Evolutionary conservation across 2,113 vertebrate species (phyloP).

Genomic region (Archocentrus centrarchus): DNA sequence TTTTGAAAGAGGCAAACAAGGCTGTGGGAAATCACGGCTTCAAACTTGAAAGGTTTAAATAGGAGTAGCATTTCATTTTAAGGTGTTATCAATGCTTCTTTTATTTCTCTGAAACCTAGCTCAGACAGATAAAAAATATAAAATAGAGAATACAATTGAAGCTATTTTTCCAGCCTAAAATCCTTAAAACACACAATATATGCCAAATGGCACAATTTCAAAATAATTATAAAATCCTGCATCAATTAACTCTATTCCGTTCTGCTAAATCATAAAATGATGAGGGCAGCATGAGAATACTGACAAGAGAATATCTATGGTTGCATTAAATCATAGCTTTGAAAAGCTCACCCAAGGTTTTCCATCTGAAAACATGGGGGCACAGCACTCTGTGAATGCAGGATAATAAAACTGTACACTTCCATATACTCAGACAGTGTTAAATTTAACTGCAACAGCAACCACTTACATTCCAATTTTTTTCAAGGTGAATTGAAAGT

Average conservation of each 20-base stretch:
- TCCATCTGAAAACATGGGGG: not conserved
- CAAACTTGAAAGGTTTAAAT: conserved; percentile 3
- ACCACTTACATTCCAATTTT: conserved; percentile 26
- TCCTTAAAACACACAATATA: not conserved
- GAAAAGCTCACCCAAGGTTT: conserved; percentile 13
- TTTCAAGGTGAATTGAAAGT: conserved; percentile 53
- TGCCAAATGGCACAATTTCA: not conserved
- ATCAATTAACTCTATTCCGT: not conserved
- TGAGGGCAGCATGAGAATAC: conserved; percentile 35
- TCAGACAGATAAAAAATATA: not conserved
- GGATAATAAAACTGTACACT: conserved; percentile 20
- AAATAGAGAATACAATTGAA: not conserved
- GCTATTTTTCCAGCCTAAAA: not conserved
- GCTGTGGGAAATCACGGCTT: not conserved
- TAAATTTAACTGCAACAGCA: conserved; percentile 22
- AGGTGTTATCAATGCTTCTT: not conserved
- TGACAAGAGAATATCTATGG: conserved; percentile 25
- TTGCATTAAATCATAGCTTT: conserved; percentile 5
- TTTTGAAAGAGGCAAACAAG: not conserved
- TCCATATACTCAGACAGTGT: conserved; percentile 1
- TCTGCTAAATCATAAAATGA: conserved; percentile 10
- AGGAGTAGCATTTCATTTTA: not conserved
- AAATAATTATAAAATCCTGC: conserved; percentile 7
- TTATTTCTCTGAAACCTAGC: not conserved
- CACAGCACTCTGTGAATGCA: not conserved